Evolutionary conservation across 2,888 invertebrate species (phyloP), one percentile per base, ranked within the genome.

Genomic region (Heteromurus nitidus): DNA sequence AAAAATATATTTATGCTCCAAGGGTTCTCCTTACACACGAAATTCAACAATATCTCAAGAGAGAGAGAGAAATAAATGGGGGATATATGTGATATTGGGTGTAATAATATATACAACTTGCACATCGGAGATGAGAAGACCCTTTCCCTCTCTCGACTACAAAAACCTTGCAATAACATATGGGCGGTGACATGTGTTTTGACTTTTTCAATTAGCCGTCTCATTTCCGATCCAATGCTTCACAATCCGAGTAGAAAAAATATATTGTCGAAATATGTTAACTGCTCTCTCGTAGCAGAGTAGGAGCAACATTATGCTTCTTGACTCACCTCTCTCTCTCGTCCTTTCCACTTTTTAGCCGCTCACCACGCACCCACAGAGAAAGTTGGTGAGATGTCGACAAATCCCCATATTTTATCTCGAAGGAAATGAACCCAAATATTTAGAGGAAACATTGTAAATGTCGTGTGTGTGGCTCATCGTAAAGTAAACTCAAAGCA

Each of bases 131-230:
- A 20, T 30, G 53, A 18, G 53, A 67, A 67, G 67, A 36, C 69
- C 65, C 50, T 74, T 74, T 62, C 53, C 42, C 73, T 75, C 67
- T 30, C 44, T 74, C 47, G 24, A 24, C 24, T n/a, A n/a, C n/a
- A n/a, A n/a, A n/a, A 42, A 22, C 9, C 9, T 65, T 81, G 77
- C 67, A 75, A 65, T 80, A 74, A 81, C 82, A 80, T 76, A 84
- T 84, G 80, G 85, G 83, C 76, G 85, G 85, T 85, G 83, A 82
- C 85, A 85, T 85, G 80, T 85, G 85, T 83, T 85, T 83, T 83
- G 77, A 83, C 85, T 77, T 85, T 85, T 85, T 85, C 85, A 85
- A 85, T 85, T 82, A 85, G 74, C 84, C 85, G 82, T 85, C 84
- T 85, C 84, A 85, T 83, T 85, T 85, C 85, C 85, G 70, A 80